phyloP scores from a whole-genome alignment of 2,113 vertebrate genomes.

The Raja brachyura region DNA sequence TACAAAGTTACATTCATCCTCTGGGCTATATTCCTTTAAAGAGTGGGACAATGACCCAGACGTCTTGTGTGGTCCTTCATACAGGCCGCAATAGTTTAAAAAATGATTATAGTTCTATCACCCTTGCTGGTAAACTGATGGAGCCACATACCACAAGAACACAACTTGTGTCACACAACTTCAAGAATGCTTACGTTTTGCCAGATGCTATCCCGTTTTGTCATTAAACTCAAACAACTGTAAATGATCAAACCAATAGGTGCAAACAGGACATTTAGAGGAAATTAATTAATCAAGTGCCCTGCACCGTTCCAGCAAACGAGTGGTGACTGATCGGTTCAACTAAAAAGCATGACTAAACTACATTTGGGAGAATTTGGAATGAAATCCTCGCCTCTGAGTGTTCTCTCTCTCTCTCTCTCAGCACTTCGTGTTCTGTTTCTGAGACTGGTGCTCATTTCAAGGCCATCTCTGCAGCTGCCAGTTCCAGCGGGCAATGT shows the following conservation, averaged over 20 bases:
- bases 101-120: not conserved
- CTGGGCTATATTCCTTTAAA: slow-evolving; percentile 1
- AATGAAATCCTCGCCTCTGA: not conserved
- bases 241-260: not conserved
- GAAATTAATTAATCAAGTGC: not conserved
- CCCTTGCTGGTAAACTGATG: not conserved
- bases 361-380: not conserved
- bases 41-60: not conserved
- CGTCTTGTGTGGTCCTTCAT: slow-evolving; percentile 12
- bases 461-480: not conserved
- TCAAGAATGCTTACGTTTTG: not conserved
- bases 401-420: too few relatives aligned
- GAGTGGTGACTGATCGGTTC: not conserved
- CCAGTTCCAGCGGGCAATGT: not conserved
- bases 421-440: not conserved
- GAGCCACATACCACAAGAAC: not conserved
- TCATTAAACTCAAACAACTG: not conserved
- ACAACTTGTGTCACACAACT: not conserved
- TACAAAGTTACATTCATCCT: not conserved
- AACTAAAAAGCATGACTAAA: not conserved
- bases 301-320: not conserved
- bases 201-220: too few relatives aligned
- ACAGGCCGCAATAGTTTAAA: not conserved
- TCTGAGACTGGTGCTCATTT: not conserved
- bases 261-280: not conserved